Conservation (phyloP, 2,888 invertebrate genomes). For the Carabus problematicus region DNA sequence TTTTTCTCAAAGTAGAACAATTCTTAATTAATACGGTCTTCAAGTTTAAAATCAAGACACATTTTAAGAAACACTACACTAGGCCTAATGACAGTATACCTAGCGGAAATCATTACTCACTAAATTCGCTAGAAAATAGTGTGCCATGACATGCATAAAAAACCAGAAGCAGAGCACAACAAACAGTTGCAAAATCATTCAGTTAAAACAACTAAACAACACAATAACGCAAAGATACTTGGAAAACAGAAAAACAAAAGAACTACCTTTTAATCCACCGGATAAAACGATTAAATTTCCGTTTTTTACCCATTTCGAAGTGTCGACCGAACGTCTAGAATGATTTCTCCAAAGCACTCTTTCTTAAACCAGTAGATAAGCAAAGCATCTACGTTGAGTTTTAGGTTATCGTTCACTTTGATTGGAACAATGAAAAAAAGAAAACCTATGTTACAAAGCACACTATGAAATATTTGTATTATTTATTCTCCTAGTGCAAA, state of each 20-base stretch:
- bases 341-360: constrained; percentile 35
- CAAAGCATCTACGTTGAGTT: not conserved
- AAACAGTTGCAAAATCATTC: too few species aligned
- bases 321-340: not conserved
- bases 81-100: too few species aligned
- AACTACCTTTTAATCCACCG: constrained; percentile 59
- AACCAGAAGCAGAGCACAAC: too few species aligned
- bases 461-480: not conserved
- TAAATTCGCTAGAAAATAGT: too few species aligned
- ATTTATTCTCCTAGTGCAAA: not conserved
- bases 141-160: too few species aligned
- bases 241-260: constrained; percentile 31
- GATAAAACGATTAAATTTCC: constrained; percentile 57
- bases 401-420: not conserved
- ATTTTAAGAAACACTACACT: too few species aligned
- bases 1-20: too few species aligned
- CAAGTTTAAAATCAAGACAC: too few species aligned
- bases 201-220: too few species aligned
- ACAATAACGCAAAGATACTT: constrained; percentile 7
- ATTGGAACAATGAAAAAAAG: not conserved
- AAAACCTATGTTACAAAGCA: too few species aligned
- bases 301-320: constrained; percentile 55
- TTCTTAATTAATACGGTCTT: too few species aligned
- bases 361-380: not conserved
- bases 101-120: too few species aligned